phyloP scores from a whole-genome alignment of 2,888 invertebrate genomes.

The Erebia aethiops region DNA sequence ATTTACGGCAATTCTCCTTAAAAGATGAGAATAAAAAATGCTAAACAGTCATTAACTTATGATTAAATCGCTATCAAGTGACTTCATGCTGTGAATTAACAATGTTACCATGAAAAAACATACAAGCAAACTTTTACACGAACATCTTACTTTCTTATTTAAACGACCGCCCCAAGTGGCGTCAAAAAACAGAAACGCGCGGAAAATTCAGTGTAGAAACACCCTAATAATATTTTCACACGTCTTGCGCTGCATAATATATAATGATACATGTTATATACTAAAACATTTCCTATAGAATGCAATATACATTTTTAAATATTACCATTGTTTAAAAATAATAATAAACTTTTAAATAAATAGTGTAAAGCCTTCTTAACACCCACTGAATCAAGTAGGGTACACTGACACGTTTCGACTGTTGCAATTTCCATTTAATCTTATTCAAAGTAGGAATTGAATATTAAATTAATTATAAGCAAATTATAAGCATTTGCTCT shows the following conservation, averaged over 20 bases:
- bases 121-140: not conserved
- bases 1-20: no score
- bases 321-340: not conserved
- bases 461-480: not conserved
- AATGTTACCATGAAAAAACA: not conserved
- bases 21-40: no score
- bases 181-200: not conserved
- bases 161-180: no score
- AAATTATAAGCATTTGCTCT: not conserved
- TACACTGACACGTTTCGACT: not conserved
- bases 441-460: not conserved
- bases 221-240: not conserved
- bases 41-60: no score
- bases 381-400: not conserved
- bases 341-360: not conserved
- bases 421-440: slow-evolving; percentile 12
- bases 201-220: not conserved
- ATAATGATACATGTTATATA: not conserved
- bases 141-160: no score
- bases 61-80: no score
- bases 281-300: not conserved
- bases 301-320: not conserved
- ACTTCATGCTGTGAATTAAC: no score
- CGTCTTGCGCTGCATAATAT: not conserved
- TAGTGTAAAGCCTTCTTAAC: not conserved